A percentile compares a stretch with the other conserved stretches of the same genome.
phyloP scores from a whole-genome alignment of 2,797 vertebrate genomes.

The Alcedo quadribrachys region DNA sequence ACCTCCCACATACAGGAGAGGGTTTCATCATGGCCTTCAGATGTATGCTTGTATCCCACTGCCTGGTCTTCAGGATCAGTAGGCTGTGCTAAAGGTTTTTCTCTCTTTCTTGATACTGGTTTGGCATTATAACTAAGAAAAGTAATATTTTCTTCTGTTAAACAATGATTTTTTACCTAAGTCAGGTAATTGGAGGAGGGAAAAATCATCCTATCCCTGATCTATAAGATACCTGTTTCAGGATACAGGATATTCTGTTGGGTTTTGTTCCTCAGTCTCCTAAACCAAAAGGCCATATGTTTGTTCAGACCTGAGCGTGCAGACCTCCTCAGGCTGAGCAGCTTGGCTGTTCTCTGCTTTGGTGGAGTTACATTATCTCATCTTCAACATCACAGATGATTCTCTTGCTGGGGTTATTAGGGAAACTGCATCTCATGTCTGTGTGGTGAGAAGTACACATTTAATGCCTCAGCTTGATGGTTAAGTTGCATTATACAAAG shows the following conservation, averaged over 20 bases:
- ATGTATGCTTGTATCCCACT: not conserved
- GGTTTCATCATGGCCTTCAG: not conserved
- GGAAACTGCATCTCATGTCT: not conserved
- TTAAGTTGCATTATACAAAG: not conserved
- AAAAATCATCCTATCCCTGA: not conserved
- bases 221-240: not conserved
- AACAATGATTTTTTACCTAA: not conserved
- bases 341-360: not conserved
- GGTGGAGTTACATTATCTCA: not conserved
- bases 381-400: not conserved
- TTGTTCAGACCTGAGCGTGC: not conserved
- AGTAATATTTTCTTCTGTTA: not conserved
- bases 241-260: not conserved
- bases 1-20: not conserved
- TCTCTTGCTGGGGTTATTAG: conserved; percentile 16
- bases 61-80: not conserved
- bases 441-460: not conserved
- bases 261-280: not conserved
- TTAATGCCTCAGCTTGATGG: not conserved
- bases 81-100: not conserved
- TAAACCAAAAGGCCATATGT: not conserved
- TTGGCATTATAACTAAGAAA: not conserved
- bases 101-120: not conserved
- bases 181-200: not conserved
- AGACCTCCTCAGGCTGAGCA: not conserved